These are phyloP conservation scores for Beroe forskalii DNA, from an alignment of 37 sponge, comb jelly and placozoan species.

Conservation along the genomic window DNA sequence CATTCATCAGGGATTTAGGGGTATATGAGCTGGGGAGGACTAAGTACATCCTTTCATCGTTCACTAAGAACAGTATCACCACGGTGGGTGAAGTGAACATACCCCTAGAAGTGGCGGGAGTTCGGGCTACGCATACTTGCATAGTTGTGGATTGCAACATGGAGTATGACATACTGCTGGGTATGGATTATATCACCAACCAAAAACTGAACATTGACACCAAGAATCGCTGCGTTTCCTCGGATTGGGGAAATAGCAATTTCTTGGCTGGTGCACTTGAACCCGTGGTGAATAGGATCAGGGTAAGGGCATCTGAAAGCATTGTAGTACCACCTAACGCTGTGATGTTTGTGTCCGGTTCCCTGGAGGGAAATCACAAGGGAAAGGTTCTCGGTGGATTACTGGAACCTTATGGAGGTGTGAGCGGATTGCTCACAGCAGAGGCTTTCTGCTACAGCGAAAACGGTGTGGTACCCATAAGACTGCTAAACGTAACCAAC, in stretches of 20 bases:
- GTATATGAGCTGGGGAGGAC: not conserved
- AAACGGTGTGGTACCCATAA: not conserved
- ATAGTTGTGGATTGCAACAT: not conserved
- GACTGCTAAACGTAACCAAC: not conserved
- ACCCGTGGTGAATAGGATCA: not conserved
- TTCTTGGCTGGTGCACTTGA: not conserved
- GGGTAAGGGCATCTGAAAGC: not conserved
- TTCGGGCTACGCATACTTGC: not conserved
- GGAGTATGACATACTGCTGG: conserved; percentile 31
- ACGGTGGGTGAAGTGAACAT: conserved; percentile 8
- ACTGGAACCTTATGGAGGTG: conserved; percentile 11
- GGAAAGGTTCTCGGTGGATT: not conserved
- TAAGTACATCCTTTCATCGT: not conserved
- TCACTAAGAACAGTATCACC: not conserved
- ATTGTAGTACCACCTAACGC: not conserved
- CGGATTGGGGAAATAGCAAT: not conserved
- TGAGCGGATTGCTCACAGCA: conserved; percentile 11
- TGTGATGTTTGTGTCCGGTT: conserved; percentile 4
- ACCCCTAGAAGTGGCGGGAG: not conserved
- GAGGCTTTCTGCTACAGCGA: conserved; percentile 21
- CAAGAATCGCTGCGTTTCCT: not conserved
- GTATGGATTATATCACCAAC: not conserved
- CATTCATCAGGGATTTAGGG: not conserved
- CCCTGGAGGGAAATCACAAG: not conserved
- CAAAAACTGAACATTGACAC: not conserved